Evolutionary conservation across 53 echinoderm and acorn worm species (phyloP), one percentile per base, ranked within the genome.

Genomic region (Mesocentrotus franciscanus): DNA sequence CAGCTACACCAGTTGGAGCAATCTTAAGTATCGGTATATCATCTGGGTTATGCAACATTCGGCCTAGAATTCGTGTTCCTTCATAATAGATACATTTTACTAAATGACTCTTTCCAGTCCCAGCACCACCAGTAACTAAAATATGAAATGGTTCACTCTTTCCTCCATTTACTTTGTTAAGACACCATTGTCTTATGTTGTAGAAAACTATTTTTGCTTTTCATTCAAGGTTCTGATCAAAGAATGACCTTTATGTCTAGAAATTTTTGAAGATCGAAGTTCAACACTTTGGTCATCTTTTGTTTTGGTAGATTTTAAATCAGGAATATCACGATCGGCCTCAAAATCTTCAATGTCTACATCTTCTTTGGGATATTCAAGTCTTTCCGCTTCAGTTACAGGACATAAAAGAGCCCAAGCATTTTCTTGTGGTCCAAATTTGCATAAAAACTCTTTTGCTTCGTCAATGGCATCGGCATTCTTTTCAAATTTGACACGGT

Each of bases 81-180:
- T 97, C 93, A 97, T 97, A 89, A 62, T 96, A 72, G 39, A 97
- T 91, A 17, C 92, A 91, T 61, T 96, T 97, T 6, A 97, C 92
- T 39, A 97, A 93, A 93, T 97, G 97, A 70, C 95, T 95, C 92
- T 97, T 97, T 61, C 97, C 96, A 18, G 96, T 96, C 7, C 96
- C 96, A 78, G 96, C 96, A 59, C 97, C 97, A 59, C 97, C 97
- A 89, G 95, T 95, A 2, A 96, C 71, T 78, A 97, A 97, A 34
- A 96, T 81, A 64, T 91, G 59, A 93, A 97, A 97, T 33, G 97
- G 97, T 81, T 97, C 71, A 89, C 89, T 56, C 81, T 74, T 27
- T 90, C 90, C 93, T 26, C 95, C 96, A 93, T 95, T 95, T 13
- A 76, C 60, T 81, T 96, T 97, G 49, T 97, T 93, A 12, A 95